These are phyloP conservation scores for Zelostemma sp. DNA, from an alignment of 1,140 invertebrate genomes.

Conservation along the genomic window DNA sequence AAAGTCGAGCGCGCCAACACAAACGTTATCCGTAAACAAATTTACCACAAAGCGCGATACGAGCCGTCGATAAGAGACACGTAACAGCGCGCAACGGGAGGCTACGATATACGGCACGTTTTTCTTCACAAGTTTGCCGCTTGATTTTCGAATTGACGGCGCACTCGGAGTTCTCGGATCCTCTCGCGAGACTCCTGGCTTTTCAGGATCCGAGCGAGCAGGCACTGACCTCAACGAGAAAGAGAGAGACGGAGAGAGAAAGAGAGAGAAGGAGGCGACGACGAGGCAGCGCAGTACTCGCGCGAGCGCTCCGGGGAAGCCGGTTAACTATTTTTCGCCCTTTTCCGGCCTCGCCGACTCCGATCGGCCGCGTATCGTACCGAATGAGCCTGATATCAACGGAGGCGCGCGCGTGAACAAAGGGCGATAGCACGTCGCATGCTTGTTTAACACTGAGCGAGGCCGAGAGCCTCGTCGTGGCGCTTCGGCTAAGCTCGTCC, in stretches of 20 bases:
- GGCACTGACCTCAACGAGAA: conserved; percentile 59
- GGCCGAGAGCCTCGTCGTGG: conserved; percentile 46
- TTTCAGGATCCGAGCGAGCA: conserved; percentile 60
- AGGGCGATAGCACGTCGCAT: conserved; percentile 55
- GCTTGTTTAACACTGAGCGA: conserved; percentile 60
- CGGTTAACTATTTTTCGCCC: conserved; percentile 8
- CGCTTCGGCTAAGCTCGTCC: conserved; percentile 30
- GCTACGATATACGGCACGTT: background rate
- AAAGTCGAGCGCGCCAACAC: conserved; percentile 4
- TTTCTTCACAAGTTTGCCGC: background rate
- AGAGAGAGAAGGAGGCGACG: conserved; percentile 13
- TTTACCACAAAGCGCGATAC: conserved; percentile 1
- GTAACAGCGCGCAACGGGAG: background rate
- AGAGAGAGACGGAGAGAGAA: conserved; percentile 14
- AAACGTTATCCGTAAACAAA: conserved; percentile 6
- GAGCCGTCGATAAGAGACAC: conserved; percentile 2
- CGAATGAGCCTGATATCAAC: conserved; percentile 8
- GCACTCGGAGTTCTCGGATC: background rate
- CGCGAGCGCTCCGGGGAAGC: conserved; percentile 1
- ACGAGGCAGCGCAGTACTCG: conserved; percentile 28
- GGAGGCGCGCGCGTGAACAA: conserved; percentile 39
- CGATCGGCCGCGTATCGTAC: conserved; percentile 5
- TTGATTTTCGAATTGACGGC: background rate
- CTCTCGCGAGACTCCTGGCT: conserved; percentile 52
- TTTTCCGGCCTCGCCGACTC: background rate